Conservation (phyloP, 1,140 invertebrate species). For the Caenorhabditis tropicalis region DNA sequence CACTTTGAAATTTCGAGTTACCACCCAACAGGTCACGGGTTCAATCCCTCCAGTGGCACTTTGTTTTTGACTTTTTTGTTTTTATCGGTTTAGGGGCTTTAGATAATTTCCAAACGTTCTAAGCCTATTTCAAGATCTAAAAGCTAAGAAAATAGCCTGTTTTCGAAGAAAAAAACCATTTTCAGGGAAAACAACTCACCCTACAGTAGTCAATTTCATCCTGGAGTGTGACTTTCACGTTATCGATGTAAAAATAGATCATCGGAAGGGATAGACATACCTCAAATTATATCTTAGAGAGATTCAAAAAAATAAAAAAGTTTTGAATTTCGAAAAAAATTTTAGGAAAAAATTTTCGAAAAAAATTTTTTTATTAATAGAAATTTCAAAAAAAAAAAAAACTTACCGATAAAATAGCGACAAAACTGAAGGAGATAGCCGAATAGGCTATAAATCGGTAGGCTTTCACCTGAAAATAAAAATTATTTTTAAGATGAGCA, state of each 20-base stretch:
- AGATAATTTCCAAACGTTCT: too few relatives aligned
- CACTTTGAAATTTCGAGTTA: too few relatives aligned
- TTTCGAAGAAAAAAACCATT: too few relatives aligned
- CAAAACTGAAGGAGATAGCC: constrained; percentile 21
- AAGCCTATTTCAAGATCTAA: too few relatives aligned
- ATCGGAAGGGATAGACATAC: constrained; percentile 2
- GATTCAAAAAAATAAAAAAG: too few relatives aligned
- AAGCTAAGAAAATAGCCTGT: too few relatives aligned
- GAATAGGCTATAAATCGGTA: constrained; percentile 5
- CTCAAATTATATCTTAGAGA: not conserved
- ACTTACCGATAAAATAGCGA: constrained; percentile 4
- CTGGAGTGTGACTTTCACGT: not conserved
- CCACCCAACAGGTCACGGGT: too few relatives aligned
- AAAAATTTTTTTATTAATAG: too few relatives aligned
- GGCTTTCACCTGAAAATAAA: not conserved
- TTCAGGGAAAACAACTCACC: not conserved
- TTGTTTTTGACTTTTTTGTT: too few relatives aligned
- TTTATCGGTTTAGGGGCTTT: too few relatives aligned
- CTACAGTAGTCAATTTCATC: constrained; percentile 1
- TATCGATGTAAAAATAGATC: constrained; percentile 15
- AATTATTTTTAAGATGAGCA: not conserved
- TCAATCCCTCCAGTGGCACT: too few relatives aligned
- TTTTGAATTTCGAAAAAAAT: not conserved
- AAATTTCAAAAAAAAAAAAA: not conserved
- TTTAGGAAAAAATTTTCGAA: not conserved